Evolutionary conservation across 2,113 vertebrate species (phyloP).

Genomic region (Rhagologus leucostigma): DNA sequence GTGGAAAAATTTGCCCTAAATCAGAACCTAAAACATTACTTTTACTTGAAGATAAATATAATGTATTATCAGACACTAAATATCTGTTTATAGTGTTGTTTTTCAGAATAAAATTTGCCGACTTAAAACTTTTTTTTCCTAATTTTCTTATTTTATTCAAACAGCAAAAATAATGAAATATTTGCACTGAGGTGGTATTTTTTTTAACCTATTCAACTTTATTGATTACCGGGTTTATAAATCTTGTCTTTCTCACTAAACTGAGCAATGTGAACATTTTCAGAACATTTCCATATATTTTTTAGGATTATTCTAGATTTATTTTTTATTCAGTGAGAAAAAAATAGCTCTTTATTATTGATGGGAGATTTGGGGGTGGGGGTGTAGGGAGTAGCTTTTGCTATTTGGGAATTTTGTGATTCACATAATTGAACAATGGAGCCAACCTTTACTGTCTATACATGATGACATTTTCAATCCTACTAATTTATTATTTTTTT

Average conservation of each 20-base stretch:
- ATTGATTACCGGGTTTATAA: background rate
- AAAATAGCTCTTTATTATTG: background rate
- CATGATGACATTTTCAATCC: background rate
- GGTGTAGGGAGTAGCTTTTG: accelerated
- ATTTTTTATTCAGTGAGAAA: background rate
- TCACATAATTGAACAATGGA: background rate
- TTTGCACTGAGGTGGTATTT: background rate
- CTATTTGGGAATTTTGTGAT: background rate
- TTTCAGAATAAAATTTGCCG: background rate
- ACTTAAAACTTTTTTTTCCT: background rate
- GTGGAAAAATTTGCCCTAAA: background rate
- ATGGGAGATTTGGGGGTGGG: accelerated
- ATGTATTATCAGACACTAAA: background rate
- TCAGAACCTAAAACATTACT: background rate
- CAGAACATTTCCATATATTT: background rate
- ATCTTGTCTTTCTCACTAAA: background rate
- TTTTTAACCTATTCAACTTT: background rate
- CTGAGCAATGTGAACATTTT: background rate
- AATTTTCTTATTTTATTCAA: background rate
- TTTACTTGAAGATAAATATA: background rate
- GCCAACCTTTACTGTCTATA: background rate
- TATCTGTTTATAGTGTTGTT: background rate
- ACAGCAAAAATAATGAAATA: background rate
- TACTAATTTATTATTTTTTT: background rate
- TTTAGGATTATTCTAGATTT: background rate